Conservation (phyloP, 2,797 vertebrate species). For the Uromys caudimaculatus region DNA sequence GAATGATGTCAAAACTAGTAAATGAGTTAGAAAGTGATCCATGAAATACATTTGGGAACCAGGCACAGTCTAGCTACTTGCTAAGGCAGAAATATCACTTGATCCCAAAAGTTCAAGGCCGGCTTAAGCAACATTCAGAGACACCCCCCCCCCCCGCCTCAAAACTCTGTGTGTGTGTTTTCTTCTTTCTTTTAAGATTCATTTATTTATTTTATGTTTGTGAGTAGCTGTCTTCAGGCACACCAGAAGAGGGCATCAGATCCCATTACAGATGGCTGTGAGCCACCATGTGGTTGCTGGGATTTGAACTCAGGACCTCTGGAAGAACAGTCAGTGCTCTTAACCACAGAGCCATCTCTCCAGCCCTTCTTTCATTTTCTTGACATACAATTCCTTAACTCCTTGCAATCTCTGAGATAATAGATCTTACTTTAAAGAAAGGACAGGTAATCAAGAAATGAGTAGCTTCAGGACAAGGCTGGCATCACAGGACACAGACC, state of each 20-base stretch:
- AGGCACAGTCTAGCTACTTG: background rate
- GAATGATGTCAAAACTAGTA: background rate
- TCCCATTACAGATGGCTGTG: background rate
- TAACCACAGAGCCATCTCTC: background rate
- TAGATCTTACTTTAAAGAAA: background rate
- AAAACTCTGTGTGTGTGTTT: background rate
- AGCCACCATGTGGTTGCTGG: background rate
- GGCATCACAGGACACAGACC: background rate
- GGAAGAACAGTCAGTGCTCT: background rate
- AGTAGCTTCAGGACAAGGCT: background rate
- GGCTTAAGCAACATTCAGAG: background rate
- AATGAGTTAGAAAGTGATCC: background rate
- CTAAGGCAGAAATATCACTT: background rate
- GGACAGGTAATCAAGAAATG: background rate
- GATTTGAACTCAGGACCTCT: background rate
- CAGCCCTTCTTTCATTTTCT: background rate
- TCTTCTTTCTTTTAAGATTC: background rate
- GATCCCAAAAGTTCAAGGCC: background rate
- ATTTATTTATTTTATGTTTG: background rate
- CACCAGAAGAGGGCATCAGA: background rate
- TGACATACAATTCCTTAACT: background rate
- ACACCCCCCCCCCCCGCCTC: background rate
- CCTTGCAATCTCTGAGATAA: background rate
- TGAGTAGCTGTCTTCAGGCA: background rate
- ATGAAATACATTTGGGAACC: background rate